Base-by-base conservation (phyloP, 2,888 invertebrate species). In the Auanema freiburgensis region DNA sequence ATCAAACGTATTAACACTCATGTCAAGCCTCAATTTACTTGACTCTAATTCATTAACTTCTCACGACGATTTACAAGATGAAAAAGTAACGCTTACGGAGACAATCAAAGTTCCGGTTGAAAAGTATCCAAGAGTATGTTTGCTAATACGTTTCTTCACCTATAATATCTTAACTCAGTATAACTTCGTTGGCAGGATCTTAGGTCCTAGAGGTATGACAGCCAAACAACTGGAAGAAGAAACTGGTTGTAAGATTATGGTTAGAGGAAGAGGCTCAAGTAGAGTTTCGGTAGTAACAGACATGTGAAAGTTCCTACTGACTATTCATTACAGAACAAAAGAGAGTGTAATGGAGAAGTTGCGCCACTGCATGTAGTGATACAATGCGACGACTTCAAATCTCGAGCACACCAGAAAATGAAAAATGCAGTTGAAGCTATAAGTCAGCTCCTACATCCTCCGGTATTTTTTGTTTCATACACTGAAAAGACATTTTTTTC, bases 161-260 rank as follows among this genome's bases (percentile, higher is more conserved):
- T 33, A 3, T 33, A 33, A 33, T 33, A 8, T 33, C 33, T 52
- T 11, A 5, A 78, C 91, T 92, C 68, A 97, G 96, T 98, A 97
- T 88, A 98, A 98, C 88, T 98, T 98, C 87, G 97, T 98, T 83
- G 98, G 97, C 84, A 90, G 97, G 88, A 97, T 98, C 88, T 88
- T 98, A 84, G 98, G 98, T 57, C 97, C 97, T 77, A 89, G 98
- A 83, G 98, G 98, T 79, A 98, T 98, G 97, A 98, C 98, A 77
- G 97, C 98, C 59, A 98, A 99, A 88, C 97, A 98, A 88, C 88
- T 98, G 86, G 98, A 98, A 88, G 94, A 96, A 88, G 97, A 97
- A 88, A 98, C 98, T 83, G 97, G 97, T 81, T 99, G 98, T 88
- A 98, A 98, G 90, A 97, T 98, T 85, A 98, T 63, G 63, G 96